phyloP scores from a whole-genome alignment of 2,888 invertebrate genomes.

The Amblyjoppa fuscipennis region DNA sequence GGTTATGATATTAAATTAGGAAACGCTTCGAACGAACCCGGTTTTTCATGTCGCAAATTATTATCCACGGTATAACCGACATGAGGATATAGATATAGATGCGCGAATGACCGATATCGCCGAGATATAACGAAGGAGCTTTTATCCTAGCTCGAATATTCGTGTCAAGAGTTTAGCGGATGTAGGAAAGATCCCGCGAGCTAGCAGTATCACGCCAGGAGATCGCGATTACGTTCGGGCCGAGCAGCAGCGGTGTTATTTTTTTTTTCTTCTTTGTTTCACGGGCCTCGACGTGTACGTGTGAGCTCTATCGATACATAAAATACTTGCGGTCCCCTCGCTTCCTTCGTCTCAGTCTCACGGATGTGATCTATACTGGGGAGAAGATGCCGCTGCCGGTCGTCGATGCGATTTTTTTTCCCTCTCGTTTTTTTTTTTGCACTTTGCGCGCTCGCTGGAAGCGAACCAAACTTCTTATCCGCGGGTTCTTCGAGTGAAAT shows the following conservation, averaged over 20 bases:
- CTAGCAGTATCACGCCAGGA: conserved; percentile 41
- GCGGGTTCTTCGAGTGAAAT: conserved; percentile 5
- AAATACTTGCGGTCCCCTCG: neutral
- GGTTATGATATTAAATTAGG: too few relatives aligned
- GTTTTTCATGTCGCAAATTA: neutral
- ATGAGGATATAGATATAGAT: too few relatives aligned
- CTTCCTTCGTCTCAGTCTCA: neutral
- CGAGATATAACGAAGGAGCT: conserved; percentile 47
- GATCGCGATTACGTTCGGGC: conserved; percentile 63
- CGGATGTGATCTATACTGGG: neutral
- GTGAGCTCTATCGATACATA: conserved; percentile 33
- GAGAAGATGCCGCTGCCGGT: neutral
- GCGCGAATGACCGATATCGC: conserved; percentile 43
- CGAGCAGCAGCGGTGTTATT: conserved; percentile 39
- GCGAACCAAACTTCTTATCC: conserved; percentile 61
- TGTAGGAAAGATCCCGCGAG: conserved; percentile 43
- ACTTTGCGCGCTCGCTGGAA: conserved; percentile 47
- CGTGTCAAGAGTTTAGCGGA: conserved; percentile 66
- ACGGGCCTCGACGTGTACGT: conserved; percentile 36
- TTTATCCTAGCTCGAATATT: conserved; percentile 56
- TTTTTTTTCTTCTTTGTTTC: conserved; percentile 21
- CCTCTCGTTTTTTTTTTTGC: neutral
- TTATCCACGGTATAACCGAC: too few relatives aligned
- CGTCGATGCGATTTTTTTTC: conserved; percentile 11
- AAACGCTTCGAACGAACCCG: neutral